These are phyloP conservation scores for Mobula birostris DNA, from an alignment of 2,113 vertebrate species.

Conservation along the genomic window DNA sequence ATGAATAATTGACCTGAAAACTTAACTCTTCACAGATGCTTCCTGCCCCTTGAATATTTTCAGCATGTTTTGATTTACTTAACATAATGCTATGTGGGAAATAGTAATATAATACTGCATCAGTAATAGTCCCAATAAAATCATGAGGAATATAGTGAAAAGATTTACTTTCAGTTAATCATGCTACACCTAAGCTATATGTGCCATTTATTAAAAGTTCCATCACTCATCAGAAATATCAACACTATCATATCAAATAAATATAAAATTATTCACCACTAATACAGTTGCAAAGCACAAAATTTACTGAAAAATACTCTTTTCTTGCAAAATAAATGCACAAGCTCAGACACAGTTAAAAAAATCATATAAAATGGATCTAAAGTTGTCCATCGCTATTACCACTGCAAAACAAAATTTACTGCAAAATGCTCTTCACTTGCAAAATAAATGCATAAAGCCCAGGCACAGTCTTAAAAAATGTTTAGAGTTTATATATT, in stretches of 20 bases:
- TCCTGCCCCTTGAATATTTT: too few relatives aligned
- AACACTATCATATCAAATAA: not conserved
- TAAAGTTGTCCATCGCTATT: not conserved
- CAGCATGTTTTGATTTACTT: too few relatives aligned
- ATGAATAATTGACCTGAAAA: too few relatives aligned
- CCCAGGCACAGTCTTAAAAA: not conserved
- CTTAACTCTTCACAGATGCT: too few relatives aligned
- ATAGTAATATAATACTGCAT: not conserved
- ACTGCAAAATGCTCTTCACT: not conserved
- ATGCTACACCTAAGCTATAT: not conserved
- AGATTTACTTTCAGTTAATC: not conserved
- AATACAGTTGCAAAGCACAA: not conserved
- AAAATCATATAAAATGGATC: not conserved
- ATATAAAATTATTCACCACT: not conserved
- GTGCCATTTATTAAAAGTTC: not conserved
- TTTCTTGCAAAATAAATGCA: not conserved
- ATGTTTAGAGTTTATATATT: not conserved
- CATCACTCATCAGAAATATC: not conserved
- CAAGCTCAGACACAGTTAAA: not conserved
- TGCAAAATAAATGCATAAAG: not conserved
- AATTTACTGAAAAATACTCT: not conserved
- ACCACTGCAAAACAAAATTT: not conserved
- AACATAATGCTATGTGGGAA: not conserved
- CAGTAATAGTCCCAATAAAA: not conserved
- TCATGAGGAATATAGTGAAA: not conserved